phyloP scores from a whole-genome alignment of 2,797 vertebrate species.

The Macroramphosus scolopax region DNA sequence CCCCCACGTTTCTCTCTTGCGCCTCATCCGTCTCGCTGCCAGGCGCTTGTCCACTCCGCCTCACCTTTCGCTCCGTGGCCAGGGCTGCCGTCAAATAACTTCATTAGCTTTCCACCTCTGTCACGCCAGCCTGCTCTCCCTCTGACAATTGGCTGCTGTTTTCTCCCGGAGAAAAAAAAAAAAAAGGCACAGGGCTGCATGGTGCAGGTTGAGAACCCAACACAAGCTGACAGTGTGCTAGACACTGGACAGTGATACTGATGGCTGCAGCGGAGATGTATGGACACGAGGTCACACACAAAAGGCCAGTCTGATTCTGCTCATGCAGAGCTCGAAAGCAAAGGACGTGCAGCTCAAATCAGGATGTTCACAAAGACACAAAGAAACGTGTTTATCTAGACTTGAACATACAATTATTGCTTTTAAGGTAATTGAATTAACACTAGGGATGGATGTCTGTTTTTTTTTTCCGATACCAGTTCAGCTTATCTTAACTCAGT shows the following conservation, averaged over 20 bases:
- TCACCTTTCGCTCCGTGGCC: constrained; percentile 80
- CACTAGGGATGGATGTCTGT: no score
- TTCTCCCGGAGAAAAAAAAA: constrained; percentile 50
- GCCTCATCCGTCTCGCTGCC: constrained; percentile 79
- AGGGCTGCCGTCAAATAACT: constrained; percentile 82
- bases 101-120: constrained; percentile 86
- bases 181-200: constrained; percentile 53
- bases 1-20: constrained; percentile 52
- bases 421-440: no score
- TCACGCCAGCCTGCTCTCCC: constrained; percentile 76
- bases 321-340: constrained; percentile 50
- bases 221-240: constrained; percentile 74
- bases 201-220: constrained; percentile 75
- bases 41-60: constrained; percentile 78
- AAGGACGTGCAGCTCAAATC: constrained; percentile 48
- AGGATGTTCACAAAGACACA: constrained; percentile 36
- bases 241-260: constrained; percentile 74
- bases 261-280: constrained; percentile 74
- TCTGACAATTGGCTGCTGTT: constrained; percentile 79
- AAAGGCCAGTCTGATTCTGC: constrained; percentile 60
- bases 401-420: no score
- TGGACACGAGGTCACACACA: constrained; percentile 70
- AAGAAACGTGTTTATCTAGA: no score
- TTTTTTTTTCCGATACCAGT: no score
- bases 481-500: no score